Evolutionary conservation across 2,797 vertebrate species (phyloP).

Genomic region (Urophycis tenuis): DNA sequence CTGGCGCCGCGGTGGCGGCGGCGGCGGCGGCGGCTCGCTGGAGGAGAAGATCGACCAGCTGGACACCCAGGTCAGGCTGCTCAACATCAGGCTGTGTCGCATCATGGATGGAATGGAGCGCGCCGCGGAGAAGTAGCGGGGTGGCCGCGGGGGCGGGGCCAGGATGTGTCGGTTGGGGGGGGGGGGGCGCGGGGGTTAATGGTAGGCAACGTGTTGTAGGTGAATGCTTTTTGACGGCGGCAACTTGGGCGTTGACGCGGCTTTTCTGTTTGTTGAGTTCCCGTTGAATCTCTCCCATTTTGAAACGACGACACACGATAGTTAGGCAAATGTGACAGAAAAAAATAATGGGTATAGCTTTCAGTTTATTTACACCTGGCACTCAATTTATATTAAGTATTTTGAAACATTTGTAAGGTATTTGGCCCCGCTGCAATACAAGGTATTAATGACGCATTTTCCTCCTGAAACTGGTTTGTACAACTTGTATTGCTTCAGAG

Average conservation of each 20-base stretch:
- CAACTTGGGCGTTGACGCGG: background rate
- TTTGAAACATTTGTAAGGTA: constrained; percentile 21
- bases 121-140: constrained; percentile 71
- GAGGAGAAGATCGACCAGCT: constrained; percentile 96
- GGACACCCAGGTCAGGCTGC: constrained; percentile 89
- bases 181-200: constrained; percentile 30
- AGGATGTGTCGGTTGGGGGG: constrained; percentile 8
- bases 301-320: background rate
- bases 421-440: background rate
- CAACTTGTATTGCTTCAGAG: constrained; percentile 23
- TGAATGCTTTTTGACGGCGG: constrained; percentile 16
- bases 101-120: constrained; percentile 89
- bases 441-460: background rate
- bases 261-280: background rate
- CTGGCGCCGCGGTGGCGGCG: constrained; percentile 81
- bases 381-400: background rate
- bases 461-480: constrained; percentile 16
- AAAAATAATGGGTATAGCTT: background rate
- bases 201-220: too few relatives aligned
- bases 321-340: background rate
- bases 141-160: too few relatives aligned
- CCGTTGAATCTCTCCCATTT: background rate
- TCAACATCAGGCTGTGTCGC: constrained; percentile 89
- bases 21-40: constrained; percentile 73
- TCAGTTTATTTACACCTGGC: constrained; percentile 32